Base-by-base conservation (phyloP, 2,888 invertebrate species). In the Zygogramma bicolorata region DNA sequence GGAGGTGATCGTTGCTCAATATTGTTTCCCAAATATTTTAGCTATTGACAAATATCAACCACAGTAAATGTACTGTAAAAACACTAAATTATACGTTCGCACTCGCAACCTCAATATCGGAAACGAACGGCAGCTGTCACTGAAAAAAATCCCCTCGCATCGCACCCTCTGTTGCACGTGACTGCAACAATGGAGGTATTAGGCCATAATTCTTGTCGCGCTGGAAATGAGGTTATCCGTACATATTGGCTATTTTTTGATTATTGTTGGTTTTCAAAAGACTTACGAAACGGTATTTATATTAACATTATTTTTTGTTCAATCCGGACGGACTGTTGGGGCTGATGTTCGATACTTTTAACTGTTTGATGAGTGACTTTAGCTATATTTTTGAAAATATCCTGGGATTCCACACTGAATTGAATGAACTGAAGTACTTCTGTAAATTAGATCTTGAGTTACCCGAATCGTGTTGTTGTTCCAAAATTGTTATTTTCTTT, bases 141-240 rank as follows among this genome's bases (percentile, higher is more conserved):
- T n/a, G n/a, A 69, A 69, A 69, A 69, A 69, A 69, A 53, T 57
- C 68, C 69, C 69, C 69, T 57, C 58, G 34, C 29, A 42, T 53
- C 10, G 25, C 46, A 58, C 57, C 69, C 63, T 63, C 60, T 53
- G n/a, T n/a, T n/a, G 63, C 58, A 63, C 69, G 57, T 63, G 69
- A 69, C 63, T 58, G 53, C 25, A 58, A 58, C 38, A 63, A 58
- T 58, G 46, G 31, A 58, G 65, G 63, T 58, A 69, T 62, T 53
- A 40, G 40, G 15, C 60, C 20, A 60, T 34, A 34, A 60, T 40
- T 53, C 65, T 38, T 53, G 40, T 62, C 15, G 25, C 57, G 20
- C 27, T 65, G 38, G 25, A 59, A 67, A 67, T 58, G 42, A 40
- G 59, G 58, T 59, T 67, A n/a, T 67, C 25, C 42, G 27, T 57